Base-by-base conservation (phyloP, 2,113 vertebrate genomes). In the Atlantisia rogersi region DNA sequence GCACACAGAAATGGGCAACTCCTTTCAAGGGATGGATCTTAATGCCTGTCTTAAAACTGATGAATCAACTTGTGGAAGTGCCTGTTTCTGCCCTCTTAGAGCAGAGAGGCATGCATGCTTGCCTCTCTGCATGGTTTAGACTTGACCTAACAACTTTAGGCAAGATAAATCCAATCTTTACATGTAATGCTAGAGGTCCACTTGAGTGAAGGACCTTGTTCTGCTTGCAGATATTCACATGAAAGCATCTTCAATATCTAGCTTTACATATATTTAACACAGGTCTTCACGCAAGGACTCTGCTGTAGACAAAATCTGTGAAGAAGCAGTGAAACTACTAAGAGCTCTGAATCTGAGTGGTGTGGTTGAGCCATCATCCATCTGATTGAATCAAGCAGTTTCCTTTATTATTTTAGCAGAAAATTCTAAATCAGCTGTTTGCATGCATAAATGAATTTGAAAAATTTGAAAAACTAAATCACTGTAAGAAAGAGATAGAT, bases 111-210 rank as follows among this genome's bases (percentile, higher is more conserved):
- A n/a, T 59, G 29, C 14, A 29, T 37, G 32, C 62, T 4, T 79
- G 42, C 42, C 42, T 44, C 42, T 44, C 42, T 17, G 44, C 44
- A 46, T 46, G 20, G 4, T 17, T 88, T 68, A 76, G 53, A 65
- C 11, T 70, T 86, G 82, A 39, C 31, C 44, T 70, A 35, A 75
- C 1, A 5, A 39, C 12, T 37, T 88, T 50, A 44, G 63, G 46
- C n/a, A 58, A 77, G 31, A 29, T 20, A 39, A 84, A 25, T 24
- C 10, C 20, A 70, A 16, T 28, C 20, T 84, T 91, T 70, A 39
- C 6, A 14, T 9, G 9, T 6, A 84, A 50, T 62, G 15, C 5
- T 37, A 37, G n/a, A 63, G 22, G 9, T 37, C 37, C 0, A 0
- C 56, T 64, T 25, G 18, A 69, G 39, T 59, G n/a, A 39, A 86